Evolutionary conservation across 2,113 vertebrate genomes (phyloP), one percentile per base, ranked within the genome.

Genomic region (Macrotus californicus): DNA sequence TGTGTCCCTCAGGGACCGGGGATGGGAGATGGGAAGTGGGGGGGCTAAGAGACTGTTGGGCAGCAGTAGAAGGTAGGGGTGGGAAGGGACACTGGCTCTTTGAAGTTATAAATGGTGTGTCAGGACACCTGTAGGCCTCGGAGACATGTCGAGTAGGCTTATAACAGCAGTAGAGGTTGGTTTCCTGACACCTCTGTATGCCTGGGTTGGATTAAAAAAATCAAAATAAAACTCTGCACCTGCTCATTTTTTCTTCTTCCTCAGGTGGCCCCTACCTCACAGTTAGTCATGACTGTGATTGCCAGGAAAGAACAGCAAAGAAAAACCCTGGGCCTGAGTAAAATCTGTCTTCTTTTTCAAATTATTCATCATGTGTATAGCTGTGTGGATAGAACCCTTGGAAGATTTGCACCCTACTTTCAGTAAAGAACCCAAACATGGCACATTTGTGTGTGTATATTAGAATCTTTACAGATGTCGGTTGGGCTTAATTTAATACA

Each of bases 211-310:
- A 67, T 67, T 46, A 0, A n/a, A 81, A 39, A 39, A 84, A 82
- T 76, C 86, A 59, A 36, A 77, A 81, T 10, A 56, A 86, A 75
- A 70, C 18, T 75, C n/a, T 59, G 67, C n/a, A 89, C 80, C 84
- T 95, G 90, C 41, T 92, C 43, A 41, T 89, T 96, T 93, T 87
- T 83, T 87, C 94, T 75, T 73, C 36, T 76, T 81, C 66, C 52
- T 85, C n/a, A 6, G 43, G 52, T 72, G 73, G 72, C 41, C 64
- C 72, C 75, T 3, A 36, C 34, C 41, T 94, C n/a, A 41, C 39
- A 67, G 50, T 21, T 15, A 0, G 24, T 80, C 24, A 29, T 87
- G 54, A 59, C 56, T 84, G 34, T 84, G 50, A 87, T 22, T 80
- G 56, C 41, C 67, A 85, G n/a, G 31, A 88, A 88, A 80, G 26